Conservation (phyloP, 2,888 invertebrate genomes). For the Arrhopalites spinosus region DNA sequence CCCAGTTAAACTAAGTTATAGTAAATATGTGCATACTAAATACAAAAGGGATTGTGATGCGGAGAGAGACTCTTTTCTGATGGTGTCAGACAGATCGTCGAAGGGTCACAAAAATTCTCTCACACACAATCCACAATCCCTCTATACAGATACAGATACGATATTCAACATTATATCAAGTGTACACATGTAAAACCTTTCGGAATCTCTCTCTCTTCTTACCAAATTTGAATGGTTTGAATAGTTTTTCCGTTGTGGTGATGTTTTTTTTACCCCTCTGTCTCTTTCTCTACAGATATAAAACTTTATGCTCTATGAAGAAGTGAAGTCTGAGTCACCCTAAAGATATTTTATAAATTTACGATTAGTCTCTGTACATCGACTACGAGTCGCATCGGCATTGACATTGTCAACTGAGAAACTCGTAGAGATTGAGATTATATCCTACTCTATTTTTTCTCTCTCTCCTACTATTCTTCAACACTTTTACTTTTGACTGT, state of each 20-base stretch:
- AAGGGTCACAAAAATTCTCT: slow-evolving; percentile 28
- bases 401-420: no score
- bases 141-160: neutral
- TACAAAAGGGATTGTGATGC: neutral
- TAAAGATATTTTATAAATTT: slow-evolving; percentile 6
- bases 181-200: neutral
- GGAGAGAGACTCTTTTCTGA: neutral
- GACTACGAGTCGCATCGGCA: neutral
- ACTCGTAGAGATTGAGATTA: no score
- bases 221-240: slow-evolving; percentile 18
- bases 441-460: no score
- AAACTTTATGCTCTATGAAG: neutral
- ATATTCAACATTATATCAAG: no score
- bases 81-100: slow-evolving; percentile 14
- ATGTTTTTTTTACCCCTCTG: slow-evolving; percentile 23
- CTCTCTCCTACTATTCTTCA: no score
- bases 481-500: no score
- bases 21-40: neutral
- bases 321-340: slow-evolving; percentile 15
- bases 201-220: slow-evolving; percentile 11
- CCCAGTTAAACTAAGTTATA: neutral
- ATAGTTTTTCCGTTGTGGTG: slow-evolving; percentile 36
- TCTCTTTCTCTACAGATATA: neutral
- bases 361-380: neutral
- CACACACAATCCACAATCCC: neutral